Conservation (phyloP, 2,113 vertebrate genomes). For the Azemiops feae region DNA sequence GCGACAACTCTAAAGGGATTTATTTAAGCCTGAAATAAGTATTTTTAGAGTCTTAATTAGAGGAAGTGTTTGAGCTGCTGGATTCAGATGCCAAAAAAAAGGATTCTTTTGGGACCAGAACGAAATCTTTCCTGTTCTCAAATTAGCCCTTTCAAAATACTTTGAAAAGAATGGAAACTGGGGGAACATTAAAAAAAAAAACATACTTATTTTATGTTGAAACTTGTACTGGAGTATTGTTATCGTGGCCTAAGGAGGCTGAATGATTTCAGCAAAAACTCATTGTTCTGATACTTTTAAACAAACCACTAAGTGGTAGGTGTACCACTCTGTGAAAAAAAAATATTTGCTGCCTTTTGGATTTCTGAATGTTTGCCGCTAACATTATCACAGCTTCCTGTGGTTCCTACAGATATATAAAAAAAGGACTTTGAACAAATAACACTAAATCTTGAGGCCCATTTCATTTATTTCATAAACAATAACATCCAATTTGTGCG, state of each 20-base stretch:
- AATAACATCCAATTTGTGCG: not conserved
- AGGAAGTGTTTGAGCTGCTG: conserved; percentile 59
- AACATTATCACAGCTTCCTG: not conserved
- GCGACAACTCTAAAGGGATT: conserved; percentile 64
- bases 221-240: not conserved
- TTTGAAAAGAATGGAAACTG: conserved; percentile 35
- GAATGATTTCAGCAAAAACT: not conserved
- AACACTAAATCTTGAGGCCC: not conserved
- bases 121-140: conserved; percentile 64
- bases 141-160: conserved; percentile 53
- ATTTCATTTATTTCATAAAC: not conserved
- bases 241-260: not conserved
- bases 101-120: conserved; percentile 54
- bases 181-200: not conserved
- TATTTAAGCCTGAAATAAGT: conserved; percentile 67
- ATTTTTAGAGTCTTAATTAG: conserved; percentile 59
- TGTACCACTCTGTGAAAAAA: not conserved
- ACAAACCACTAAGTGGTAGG: not conserved
- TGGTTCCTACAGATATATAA: not conserved
- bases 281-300: not conserved
- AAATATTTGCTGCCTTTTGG: not conserved
- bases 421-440: not conserved
- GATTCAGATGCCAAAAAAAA: conserved; percentile 56
- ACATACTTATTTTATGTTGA: not conserved
- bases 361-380: not conserved